Evolutionary conservation across 2,113 vertebrate genomes (phyloP), one percentile per base, ranked within the genome.

Genomic region (Epinephelus fuscoguttatus): DNA sequence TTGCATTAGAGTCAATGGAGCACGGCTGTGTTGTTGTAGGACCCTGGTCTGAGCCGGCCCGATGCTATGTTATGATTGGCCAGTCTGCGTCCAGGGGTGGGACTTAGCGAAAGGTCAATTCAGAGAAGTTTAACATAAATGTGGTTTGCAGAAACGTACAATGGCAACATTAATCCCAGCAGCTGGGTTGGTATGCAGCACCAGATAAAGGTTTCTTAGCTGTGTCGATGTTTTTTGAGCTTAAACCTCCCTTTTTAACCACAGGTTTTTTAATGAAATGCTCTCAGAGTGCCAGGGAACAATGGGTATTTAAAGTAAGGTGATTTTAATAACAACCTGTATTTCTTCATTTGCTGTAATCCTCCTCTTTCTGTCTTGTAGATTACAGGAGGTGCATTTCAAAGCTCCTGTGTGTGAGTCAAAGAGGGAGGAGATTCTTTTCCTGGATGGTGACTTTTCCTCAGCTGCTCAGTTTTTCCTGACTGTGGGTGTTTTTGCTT

Each of bases 341-440:
- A 40, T 18, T n/a, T 42, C 9, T 23, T 15, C 15, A 45, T 4
- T 68, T 10, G 27, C 56, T 66, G 25, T 40, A 50, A 69, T 52
- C 14, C 17, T 70, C 17, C 30, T 80, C 27, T 79, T 42, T 78
- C 57, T 87, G 60, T 83, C 21, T 92, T 91, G 12, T 80, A 99
- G 98, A 95, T 95, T 99, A 90, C 94, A 98, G 63, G 97, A 99
- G 93, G 97, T 98, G 90, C 96, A 97, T 86, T 99, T 99, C 23
- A 96, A 96, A 85, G 97, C 94, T 67, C 97, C 98, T 40, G 94
- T 96, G 88, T 99, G 98, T 23, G 97, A 98, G 75, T 93, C 94
- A 40, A 96, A 95, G 78, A 96, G 88, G 45, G 94, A 94, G 23
- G 97, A 99, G 92, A 95, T 93, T 13, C 89, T 99, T 33, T 97